phyloP scores from a whole-genome alignment of 2,888 invertebrate genomes.

The Meiosimyza platycephala region DNA sequence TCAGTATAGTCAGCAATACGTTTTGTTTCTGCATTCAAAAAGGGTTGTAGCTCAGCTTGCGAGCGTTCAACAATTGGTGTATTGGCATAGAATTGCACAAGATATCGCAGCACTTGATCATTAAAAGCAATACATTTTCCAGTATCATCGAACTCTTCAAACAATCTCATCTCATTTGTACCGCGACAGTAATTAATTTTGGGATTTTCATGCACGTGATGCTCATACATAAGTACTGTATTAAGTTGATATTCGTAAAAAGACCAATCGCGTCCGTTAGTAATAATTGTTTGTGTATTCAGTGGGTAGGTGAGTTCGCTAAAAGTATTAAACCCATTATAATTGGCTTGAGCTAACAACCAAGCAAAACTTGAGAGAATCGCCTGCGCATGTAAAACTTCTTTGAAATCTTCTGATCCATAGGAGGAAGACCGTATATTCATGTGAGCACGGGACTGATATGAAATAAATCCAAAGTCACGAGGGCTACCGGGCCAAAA shows the following conservation, averaged over 20 bases:
- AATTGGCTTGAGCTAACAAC: constrained; percentile 82
- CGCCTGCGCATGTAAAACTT: constrained; percentile 79
- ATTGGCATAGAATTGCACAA: constrained; percentile 82
- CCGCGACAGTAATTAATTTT: constrained; percentile 85
- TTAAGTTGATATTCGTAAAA: constrained; percentile 94
- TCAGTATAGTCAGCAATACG: constrained; percentile 78
- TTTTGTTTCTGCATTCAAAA: constrained; percentile 70
- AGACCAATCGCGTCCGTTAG: constrained; percentile 88
- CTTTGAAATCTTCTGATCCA: constrained; percentile 71
- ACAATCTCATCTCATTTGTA: constrained; percentile 78
- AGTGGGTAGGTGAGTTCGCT: constrained; percentile 93
- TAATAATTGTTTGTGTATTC: constrained; percentile 86
- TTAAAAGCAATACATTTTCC: constrained; percentile 83
- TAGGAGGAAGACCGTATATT: constrained; percentile 66
- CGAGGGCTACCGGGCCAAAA: constrained; percentile 85
- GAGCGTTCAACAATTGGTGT: constrained; percentile 72
- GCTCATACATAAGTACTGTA: constrained; percentile 77
- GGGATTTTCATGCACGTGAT: constrained; percentile 74
- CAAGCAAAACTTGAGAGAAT: constrained; percentile 84
- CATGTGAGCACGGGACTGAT: constrained; percentile 76
- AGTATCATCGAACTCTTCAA: constrained; percentile 76
- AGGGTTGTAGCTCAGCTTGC: constrained; percentile 78
- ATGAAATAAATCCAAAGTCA: constrained; percentile 83
- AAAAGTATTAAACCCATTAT: constrained; percentile 89
- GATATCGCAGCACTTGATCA: constrained; percentile 77